phyloP scores from a whole-genome alignment of 2,797 vertebrate species.

The Fundulus diaphanus region DNA sequence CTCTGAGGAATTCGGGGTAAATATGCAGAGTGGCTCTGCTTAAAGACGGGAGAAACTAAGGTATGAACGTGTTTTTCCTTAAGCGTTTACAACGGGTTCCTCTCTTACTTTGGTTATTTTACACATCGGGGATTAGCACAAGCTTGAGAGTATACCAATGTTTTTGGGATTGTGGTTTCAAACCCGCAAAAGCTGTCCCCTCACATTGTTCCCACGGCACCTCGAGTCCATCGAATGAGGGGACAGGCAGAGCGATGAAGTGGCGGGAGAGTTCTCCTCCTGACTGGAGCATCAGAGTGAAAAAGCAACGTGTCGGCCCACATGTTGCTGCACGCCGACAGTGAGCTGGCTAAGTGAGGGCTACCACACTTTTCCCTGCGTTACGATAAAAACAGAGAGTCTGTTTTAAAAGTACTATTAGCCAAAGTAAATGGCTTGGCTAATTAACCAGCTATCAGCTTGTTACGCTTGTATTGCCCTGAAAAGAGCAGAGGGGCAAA shows the following conservation, averaged over 20 bases:
- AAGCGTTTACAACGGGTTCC: slow-evolving; percentile 1
- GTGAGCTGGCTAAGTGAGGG: neutral
- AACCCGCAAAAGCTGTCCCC: neutral
- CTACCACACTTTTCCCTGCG: neutral
- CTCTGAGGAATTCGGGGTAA: slow-evolving; percentile 70
- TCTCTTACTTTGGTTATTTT: neutral
- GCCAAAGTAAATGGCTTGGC: neutral
- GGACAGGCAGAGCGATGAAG: neutral
- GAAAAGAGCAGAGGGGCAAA: neutral
- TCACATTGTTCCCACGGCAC: neutral
- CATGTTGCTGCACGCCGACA: neutral
- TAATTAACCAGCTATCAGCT: neutral
- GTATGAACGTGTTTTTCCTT: slow-evolving; percentile 19
- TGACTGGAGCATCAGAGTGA: neutral
- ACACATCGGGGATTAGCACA: neutral
- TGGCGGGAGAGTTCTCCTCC: neutral
- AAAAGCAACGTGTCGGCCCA: neutral
- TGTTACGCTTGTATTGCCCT: neutral
- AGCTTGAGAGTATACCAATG: neutral
- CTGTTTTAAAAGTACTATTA: neutral
- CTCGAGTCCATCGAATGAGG: neutral
- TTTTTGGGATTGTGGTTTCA: neutral
- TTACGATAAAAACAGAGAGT: neutral
- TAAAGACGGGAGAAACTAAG: slow-evolving; percentile 13
- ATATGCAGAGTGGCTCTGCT: slow-evolving; percentile 51